Percentiles rank a stretch among this genome's conserved stretches.
Evolutionary conservation across 2,113 vertebrate genomes (phyloP).

Genomic region (Synchiropus splendidus): DNA sequence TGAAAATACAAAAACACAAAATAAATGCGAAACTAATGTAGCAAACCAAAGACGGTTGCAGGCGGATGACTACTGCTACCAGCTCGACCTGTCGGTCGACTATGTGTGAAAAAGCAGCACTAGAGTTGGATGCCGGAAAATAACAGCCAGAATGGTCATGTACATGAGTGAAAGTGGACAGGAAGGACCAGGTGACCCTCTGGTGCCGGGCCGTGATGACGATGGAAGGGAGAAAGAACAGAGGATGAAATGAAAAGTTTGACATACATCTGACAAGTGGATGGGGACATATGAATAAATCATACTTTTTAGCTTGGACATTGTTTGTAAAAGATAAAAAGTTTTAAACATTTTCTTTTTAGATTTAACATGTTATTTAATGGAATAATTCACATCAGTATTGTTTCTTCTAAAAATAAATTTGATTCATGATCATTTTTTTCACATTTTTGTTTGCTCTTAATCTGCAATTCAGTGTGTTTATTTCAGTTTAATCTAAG

Average conservation of each 20-base stretch:
- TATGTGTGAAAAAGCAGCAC: not conserved
- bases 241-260: not conserved
- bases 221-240: not conserved
- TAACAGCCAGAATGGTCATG: constrained; percentile 20
- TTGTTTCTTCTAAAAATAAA: no score
- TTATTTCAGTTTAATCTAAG: not conserved
- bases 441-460: no score
- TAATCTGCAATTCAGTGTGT: no score
- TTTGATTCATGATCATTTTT: no score
- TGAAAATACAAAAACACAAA: no score
- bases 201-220: constrained; percentile 11
- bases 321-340: not conserved
- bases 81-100: no score
- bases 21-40: no score
- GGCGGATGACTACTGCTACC: not conserved
- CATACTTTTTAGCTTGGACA: not conserved
- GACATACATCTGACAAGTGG: not conserved
- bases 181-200: constrained; percentile 53
- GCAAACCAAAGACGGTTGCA: not conserved
- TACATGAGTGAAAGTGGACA: constrained; percentile 46
- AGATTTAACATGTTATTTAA: no score
- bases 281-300: not conserved
- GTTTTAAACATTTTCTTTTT: no score
- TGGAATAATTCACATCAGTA: no score
- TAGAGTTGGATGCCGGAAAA: not conserved